phyloP scores from a whole-genome alignment of 2,888 invertebrate species.

The Imbricaverruca yamaguchii region DNA sequence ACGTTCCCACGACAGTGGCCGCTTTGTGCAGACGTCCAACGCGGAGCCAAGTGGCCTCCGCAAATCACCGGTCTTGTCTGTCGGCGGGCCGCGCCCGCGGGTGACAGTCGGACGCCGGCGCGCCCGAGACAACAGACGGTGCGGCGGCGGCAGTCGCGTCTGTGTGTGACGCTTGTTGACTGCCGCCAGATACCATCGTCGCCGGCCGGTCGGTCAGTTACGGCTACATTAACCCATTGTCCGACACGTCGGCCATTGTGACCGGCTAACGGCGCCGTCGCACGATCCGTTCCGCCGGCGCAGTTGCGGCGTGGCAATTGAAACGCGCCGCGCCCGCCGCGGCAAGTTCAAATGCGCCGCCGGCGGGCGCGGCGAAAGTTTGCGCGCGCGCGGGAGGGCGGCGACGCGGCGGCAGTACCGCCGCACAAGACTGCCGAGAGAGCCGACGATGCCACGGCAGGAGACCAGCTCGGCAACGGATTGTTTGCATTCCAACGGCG shows the following conservation, averaged over 20 bases:
- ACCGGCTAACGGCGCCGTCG: conserved; percentile 2
- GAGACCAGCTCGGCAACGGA: not conserved
- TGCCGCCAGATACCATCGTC: not conserved
- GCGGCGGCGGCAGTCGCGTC: not conserved
- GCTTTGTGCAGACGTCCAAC: too few relatives aligned
- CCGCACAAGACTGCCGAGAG: not conserved
- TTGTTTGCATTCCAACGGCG: not conserved
- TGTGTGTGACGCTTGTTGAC: not conserved
- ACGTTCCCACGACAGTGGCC: too few relatives aligned
- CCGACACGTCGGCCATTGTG: not conserved
- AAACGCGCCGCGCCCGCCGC: not conserved
- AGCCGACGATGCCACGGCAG: too few relatives aligned
- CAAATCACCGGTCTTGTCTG: too few relatives aligned
- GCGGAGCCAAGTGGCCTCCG: too few relatives aligned
- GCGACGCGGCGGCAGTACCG: not conserved
- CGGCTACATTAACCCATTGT: conserved; percentile 12
- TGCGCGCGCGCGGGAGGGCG: not conserved
- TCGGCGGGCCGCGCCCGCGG: too few relatives aligned
- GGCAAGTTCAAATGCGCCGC: not conserved
- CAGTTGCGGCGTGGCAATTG: not conserved
- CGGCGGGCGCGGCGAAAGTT: not conserved
- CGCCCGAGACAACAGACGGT: not conserved
- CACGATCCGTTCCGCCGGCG: not conserved
- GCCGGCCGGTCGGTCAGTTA: not conserved
- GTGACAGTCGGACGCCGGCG: too few relatives aligned